Conservation (phyloP, 1,140 invertebrate species). For the Tribolium madens region DNA sequence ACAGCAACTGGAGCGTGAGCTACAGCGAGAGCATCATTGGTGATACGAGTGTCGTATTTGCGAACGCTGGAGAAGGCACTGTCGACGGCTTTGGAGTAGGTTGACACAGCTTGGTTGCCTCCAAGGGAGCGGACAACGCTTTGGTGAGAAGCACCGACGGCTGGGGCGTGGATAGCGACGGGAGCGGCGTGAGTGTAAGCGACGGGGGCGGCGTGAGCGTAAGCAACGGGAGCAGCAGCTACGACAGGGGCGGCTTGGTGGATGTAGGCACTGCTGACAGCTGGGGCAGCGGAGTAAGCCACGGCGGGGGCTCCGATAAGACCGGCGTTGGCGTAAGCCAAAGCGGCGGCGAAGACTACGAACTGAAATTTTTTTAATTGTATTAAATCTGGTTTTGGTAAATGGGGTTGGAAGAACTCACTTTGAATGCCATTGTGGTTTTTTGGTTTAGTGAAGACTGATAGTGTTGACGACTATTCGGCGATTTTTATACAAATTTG, state of each 20-base stretch:
- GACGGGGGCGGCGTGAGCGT: slow-evolving; percentile 51
- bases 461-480: slow-evolving; percentile 34
- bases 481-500: slow-evolving; percentile 39
- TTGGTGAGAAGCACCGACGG: slow-evolving; percentile 70
- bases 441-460: slow-evolving; percentile 46
- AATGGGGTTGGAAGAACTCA: slow-evolving; percentile 42
- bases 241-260: slow-evolving; percentile 56
- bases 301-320: slow-evolving; percentile 44
- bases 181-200: slow-evolving; percentile 62
- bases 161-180: slow-evolving; percentile 65
- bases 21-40: slow-evolving; percentile 69
- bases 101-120: slow-evolving; percentile 70
- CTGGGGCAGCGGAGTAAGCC: slow-evolving; percentile 47
- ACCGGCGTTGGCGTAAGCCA: slow-evolving; percentile 55
- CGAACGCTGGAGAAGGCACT: slow-evolving; percentile 74
- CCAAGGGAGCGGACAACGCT: slow-evolving; percentile 70
- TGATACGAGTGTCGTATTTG: slow-evolving; percentile 72
- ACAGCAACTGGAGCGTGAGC: slow-evolving; percentile 40
- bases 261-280: slow-evolving; percentile 46
- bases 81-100: slow-evolving; percentile 73
- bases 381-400: background rate
- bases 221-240: slow-evolving; percentile 51
- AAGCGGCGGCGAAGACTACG: slow-evolving; percentile 55
- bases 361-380: slow-evolving; percentile 51
- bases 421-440: slow-evolving; percentile 55